phyloP scores from a whole-genome alignment of 2,888 invertebrate species.

The Papilio gigon region DNA sequence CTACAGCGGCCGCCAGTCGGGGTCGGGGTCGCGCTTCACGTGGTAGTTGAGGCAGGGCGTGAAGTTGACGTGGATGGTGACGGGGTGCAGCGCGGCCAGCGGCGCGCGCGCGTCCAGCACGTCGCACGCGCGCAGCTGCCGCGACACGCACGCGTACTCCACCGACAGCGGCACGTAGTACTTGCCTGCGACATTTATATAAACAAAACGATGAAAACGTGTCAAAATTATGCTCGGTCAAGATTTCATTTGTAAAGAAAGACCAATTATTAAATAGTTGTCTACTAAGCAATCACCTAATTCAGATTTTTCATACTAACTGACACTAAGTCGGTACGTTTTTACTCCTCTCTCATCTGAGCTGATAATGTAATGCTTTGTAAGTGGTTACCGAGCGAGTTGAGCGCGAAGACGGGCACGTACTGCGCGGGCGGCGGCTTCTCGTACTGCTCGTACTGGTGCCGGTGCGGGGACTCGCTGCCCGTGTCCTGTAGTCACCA shows the following conservation, averaged over 20 bases:
- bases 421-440: slow-evolving; percentile 67
- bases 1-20: slow-evolving; percentile 62
- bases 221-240: too few species aligned
- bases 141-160: slow-evolving; percentile 87
- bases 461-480: slow-evolving; percentile 69
- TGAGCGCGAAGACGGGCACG: slow-evolving; percentile 94
- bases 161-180: slow-evolving; percentile 94
- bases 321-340: too few species aligned
- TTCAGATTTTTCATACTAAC: too few species aligned
- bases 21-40: slow-evolving; percentile 68
- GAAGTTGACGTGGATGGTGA: slow-evolving; percentile 95
- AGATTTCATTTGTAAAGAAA: too few species aligned
- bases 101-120: slow-evolving; percentile 80
- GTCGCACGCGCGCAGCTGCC: slow-evolving; percentile 85
- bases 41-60: slow-evolving; percentile 73
- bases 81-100: slow-evolving; percentile 88
- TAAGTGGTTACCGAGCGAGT: slow-evolving; percentile 86
- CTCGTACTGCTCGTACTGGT: slow-evolving; percentile 61
- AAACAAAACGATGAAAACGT: neutral
- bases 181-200: slow-evolving; percentile 60
- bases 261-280: too few species aligned
- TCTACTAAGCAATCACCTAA: too few species aligned
- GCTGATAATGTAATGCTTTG: too few species aligned
- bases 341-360: too few species aligned
- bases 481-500: slow-evolving; percentile 70